Conservation (phyloP, 2,797 vertebrate species). For the Selene dorsalis region DNA sequence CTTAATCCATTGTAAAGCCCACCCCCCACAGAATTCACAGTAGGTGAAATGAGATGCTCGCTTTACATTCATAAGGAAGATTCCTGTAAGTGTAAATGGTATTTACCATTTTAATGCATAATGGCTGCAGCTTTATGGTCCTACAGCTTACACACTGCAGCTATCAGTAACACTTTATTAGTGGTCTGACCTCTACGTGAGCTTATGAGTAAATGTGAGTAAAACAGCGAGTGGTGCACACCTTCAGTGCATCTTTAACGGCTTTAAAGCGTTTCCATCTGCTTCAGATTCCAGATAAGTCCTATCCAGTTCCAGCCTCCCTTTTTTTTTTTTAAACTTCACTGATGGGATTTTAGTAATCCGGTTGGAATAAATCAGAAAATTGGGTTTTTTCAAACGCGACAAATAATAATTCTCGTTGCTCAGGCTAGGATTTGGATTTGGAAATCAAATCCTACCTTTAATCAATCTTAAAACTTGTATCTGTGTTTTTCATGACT, state of each 20-base stretch:
- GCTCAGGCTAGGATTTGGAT: slow-evolving; percentile 57
- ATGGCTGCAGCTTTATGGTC: background rate
- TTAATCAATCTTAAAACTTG: slow-evolving; percentile 46
- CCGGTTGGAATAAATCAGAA: slow-evolving; percentile 43
- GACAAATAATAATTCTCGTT: slow-evolving; percentile 26
- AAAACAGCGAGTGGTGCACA: slow-evolving; percentile 1
- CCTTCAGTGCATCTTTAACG: slow-evolving; percentile 30
- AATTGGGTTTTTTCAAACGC: slow-evolving; percentile 32
- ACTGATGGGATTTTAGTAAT: slow-evolving; percentile 50
- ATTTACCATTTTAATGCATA: background rate
- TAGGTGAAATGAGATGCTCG: background rate
- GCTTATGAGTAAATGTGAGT: slow-evolving; percentile 20
- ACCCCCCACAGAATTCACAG: background rate
- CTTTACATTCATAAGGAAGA: background rate
- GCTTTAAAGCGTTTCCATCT: slow-evolving; percentile 39
- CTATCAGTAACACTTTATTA: slow-evolving; percentile 3
- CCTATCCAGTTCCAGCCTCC: slow-evolving; percentile 34
- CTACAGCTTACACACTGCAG: background rate
- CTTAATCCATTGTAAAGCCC: background rate
- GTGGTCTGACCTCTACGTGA: slow-evolving; percentile 16
- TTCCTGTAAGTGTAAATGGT: background rate
- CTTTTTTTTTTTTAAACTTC: slow-evolving; percentile 30
- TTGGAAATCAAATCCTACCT: slow-evolving; percentile 49
- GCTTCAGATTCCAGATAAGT: slow-evolving; percentile 49
- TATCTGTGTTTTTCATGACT: slow-evolving; percentile 48